These are phyloP conservation scores for Trichogramma pretiosum DNA, from an alignment of 1,140 invertebrate species.

Conservation along the genomic window DNA sequence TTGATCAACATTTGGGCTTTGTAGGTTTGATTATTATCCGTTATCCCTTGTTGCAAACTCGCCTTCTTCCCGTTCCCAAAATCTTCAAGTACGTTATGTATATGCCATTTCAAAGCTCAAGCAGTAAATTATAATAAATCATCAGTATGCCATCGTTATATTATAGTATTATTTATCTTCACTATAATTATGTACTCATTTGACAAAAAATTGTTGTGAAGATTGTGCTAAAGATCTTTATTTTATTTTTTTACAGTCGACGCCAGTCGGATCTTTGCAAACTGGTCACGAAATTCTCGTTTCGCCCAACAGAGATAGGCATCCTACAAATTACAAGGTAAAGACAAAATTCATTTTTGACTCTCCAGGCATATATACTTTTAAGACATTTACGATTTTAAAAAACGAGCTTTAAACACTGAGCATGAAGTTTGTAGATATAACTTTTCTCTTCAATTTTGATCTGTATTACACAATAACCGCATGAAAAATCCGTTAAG, in stretches of 20 bases:
- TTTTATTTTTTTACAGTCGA: slow-evolving; percentile 63
- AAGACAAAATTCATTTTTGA: background rate
- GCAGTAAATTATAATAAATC: too few species aligned
- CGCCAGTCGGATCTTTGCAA: slow-evolving; percentile 81
- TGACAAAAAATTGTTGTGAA: too few species aligned
- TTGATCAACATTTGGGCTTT: too few species aligned
- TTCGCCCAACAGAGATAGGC: slow-evolving; percentile 78
- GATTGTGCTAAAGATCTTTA: too few species aligned
- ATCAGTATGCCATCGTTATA: too few species aligned
- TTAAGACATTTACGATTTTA: too few species aligned
- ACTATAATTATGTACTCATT: slow-evolving; percentile 7
- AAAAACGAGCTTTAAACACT: background rate
- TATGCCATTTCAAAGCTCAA: too few species aligned
- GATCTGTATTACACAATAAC: slow-evolving; percentile 11
- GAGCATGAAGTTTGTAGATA: slow-evolving; percentile 16
- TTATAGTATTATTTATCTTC: background rate
- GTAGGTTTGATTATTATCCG: too few species aligned
- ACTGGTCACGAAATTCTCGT: slow-evolving; percentile 81
- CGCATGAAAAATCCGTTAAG: slow-evolving; percentile 15
- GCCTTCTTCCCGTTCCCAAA: too few species aligned
- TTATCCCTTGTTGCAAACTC: too few species aligned
- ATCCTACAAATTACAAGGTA: slow-evolving; percentile 73
- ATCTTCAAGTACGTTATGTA: slow-evolving; percentile 19
- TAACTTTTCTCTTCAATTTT: slow-evolving; percentile 1
- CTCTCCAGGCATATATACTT: background rate